Evolutionary conservation across 1,140 invertebrate genomes (phyloP).

Genomic region (Zaprionus taronus): DNA sequence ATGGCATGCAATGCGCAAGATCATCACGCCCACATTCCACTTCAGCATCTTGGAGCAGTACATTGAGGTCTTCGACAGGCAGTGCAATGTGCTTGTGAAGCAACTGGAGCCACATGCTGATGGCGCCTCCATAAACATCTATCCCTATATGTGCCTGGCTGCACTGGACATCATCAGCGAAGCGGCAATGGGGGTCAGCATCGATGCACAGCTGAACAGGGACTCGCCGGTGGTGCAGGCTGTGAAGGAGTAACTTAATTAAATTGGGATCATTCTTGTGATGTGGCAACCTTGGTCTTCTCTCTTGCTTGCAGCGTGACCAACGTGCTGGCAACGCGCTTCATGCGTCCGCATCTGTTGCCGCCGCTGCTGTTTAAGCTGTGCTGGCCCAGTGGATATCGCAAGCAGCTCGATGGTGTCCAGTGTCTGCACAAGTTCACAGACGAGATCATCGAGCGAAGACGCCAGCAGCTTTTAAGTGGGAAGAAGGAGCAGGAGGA

Average conservation of each 20-base stretch:
- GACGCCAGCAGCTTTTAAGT: slow-evolving; percentile 36
- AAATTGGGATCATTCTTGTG: neutral
- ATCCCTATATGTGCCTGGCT: slow-evolving; percentile 51
- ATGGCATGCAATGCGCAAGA: slow-evolving; percentile 73
- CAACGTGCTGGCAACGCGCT: slow-evolving; percentile 54
- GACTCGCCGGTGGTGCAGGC: slow-evolving; percentile 90
- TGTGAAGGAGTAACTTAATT: slow-evolving; percentile 87
- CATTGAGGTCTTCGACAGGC: slow-evolving; percentile 90
- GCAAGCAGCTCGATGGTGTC: slow-evolving; percentile 61
- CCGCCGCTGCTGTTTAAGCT: slow-evolving; percentile 61
- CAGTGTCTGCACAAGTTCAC: slow-evolving; percentile 74
- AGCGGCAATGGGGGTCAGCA: slow-evolving; percentile 92
- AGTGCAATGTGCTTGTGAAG: slow-evolving; percentile 87
- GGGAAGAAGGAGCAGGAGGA: neutral
- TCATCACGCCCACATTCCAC: slow-evolving; percentile 92
- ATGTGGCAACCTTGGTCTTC: neutral
- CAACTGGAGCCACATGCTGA: slow-evolving; percentile 85
- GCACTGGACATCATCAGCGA: slow-evolving; percentile 85
- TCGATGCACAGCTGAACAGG: slow-evolving; percentile 89
- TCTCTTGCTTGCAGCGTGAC: slow-evolving; percentile 58
- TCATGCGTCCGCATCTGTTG: slow-evolving; percentile 71
- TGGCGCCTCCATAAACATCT: slow-evolving; percentile 38
- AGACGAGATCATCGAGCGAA: slow-evolving; percentile 66
- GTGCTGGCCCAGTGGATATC: slow-evolving; percentile 62
- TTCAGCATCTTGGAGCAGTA: slow-evolving; percentile 92